Percentiles rank a stretch among this genome's conserved stretches.
phyloP scores from a whole-genome alignment of 2,888 invertebrate species.

The Lasioglossum vierecki region DNA sequence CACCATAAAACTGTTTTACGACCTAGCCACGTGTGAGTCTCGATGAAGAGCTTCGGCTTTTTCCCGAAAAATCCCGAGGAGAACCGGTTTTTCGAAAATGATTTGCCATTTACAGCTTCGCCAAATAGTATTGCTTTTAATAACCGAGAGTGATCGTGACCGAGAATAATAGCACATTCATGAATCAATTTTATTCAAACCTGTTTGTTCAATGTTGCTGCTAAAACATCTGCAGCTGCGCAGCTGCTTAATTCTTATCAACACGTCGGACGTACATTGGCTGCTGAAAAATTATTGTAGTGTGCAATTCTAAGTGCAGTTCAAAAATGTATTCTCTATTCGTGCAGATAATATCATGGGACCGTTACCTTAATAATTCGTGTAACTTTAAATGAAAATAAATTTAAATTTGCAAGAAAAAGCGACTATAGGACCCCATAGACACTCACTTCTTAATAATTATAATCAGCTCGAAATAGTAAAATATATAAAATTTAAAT shows the following conservation, averaged over 20 bases:
- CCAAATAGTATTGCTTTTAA: neutral
- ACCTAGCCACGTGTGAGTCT: neutral
- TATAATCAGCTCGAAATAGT: too few relatives aligned
- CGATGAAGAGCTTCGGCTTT: neutral
- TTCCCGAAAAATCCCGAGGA: neutral
- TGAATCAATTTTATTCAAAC: too few relatives aligned
- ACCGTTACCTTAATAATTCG: too few relatives aligned
- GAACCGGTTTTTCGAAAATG: neutral
- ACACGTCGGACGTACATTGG: neutral
- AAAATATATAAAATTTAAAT: too few relatives aligned
- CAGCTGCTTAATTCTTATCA: neutral
- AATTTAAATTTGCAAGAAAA: too few relatives aligned
- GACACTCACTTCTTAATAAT: too few relatives aligned
- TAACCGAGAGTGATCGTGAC: neutral
- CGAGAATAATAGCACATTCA: neutral
- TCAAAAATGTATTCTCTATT: neutral
- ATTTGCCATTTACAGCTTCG: neutral
- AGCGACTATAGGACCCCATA: too few relatives aligned
- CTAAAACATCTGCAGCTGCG: neutral
- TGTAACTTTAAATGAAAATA: too few relatives aligned
- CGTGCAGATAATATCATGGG: neutral
- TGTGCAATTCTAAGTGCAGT: too few relatives aligned
- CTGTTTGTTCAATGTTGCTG: neutral
- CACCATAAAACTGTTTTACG: constrained; percentile 53
- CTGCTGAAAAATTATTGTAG: neutral